These are phyloP conservation scores for Aspidiotus rigidus DNA, from an alignment of 2,888 invertebrate species.

Conservation along the genomic window DNA sequence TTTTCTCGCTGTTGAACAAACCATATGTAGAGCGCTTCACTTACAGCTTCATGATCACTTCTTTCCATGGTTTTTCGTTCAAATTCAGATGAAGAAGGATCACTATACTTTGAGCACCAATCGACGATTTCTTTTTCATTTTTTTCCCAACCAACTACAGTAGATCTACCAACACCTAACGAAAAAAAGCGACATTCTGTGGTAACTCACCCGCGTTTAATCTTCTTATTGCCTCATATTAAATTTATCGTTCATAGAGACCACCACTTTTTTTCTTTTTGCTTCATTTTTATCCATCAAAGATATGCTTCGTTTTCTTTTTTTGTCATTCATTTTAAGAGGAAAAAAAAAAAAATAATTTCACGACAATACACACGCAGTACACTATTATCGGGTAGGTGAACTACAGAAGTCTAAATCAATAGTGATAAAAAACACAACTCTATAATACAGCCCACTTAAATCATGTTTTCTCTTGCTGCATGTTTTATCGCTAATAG, in stretches of 20 bases:
- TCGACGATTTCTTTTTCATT: not conserved
- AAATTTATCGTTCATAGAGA: not conserved
- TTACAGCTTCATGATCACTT: constrained; percentile 2
- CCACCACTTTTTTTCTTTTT: not conserved
- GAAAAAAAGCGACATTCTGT: not conserved
- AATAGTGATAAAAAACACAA: no score
- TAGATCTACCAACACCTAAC: not conserved
- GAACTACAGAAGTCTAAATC: no score
- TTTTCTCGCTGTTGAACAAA: constrained; percentile 12
- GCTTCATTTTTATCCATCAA: no score
- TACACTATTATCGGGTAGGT: no score
- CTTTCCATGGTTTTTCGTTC: constrained; percentile 11
- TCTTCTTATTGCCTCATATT: not conserved
- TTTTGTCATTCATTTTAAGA: no score
- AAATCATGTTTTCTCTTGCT: no score
- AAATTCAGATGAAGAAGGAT: constrained; percentile 6
- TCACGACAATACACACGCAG: no score
- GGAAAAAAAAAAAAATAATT: no score
- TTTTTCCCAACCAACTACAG: not conserved
- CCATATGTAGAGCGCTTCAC: constrained; percentile 11
- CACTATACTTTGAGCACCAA: not conserved
- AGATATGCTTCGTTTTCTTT: no score
- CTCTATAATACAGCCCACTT: no score
- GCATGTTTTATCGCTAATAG: no score
- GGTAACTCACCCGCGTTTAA: not conserved